phyloP scores from a whole-genome alignment of 2,888 invertebrate species.

The Macaria notata region DNA sequence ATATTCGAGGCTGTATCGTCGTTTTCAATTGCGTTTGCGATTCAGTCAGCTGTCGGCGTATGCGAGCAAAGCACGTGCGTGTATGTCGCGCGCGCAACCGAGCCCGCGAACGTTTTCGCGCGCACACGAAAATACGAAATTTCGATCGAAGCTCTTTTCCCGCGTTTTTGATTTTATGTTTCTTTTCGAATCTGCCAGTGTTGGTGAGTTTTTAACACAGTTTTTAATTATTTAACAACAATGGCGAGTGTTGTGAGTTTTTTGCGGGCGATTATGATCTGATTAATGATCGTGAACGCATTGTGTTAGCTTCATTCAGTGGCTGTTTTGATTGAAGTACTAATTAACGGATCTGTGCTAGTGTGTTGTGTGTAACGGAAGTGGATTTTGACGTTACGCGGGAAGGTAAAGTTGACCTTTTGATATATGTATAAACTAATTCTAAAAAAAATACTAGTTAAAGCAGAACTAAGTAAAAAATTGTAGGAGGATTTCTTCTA shows the following conservation, averaged over 20 bases:
- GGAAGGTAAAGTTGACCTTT: constrained; percentile 38
- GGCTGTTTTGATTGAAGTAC: constrained; percentile 36
- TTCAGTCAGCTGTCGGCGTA: constrained; percentile 80
- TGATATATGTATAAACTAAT: constrained; percentile 1
- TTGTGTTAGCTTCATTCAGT: constrained; percentile 45
- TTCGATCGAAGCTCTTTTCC: constrained; percentile 12
- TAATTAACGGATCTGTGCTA: constrained; percentile 30
- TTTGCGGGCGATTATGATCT: constrained; percentile 35
- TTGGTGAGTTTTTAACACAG: background rate
- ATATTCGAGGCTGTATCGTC: constrained; percentile 68
- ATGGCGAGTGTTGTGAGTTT: constrained; percentile 30
- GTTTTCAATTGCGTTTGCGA: constrained; percentile 77
- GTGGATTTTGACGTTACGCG: constrained; percentile 39
- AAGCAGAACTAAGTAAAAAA: no score
- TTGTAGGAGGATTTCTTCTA: no score
- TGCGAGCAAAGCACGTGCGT: constrained; percentile 71
- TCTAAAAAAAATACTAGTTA: no score
- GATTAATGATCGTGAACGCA: constrained; percentile 41
- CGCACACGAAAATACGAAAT: constrained; percentile 37
- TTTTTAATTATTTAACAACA: constrained; percentile 9
- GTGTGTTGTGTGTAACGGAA: constrained; percentile 45
- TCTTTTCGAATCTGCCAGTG: constrained; percentile 6
- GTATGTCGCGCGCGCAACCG: constrained; percentile 75
- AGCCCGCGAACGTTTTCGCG: constrained; percentile 54
- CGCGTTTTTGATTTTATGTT: constrained; percentile 4